These are phyloP conservation scores for Jordanella pulchra DNA, from an alignment of 2,797 vertebrate species.

Conservation along the genomic window DNA sequence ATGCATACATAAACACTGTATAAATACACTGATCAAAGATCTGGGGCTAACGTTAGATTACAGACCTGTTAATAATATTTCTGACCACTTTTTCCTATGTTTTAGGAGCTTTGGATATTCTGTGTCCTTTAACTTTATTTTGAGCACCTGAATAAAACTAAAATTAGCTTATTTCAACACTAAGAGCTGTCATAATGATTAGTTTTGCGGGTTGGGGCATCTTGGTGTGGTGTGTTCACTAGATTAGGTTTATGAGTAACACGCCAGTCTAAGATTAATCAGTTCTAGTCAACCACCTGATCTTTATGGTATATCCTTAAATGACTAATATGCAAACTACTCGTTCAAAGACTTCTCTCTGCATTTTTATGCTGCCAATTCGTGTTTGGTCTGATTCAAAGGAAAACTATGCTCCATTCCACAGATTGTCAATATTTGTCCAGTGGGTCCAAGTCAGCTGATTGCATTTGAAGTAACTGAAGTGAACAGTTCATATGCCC, in stretches of 20 bases:
- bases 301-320: background rate
- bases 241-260: background rate
- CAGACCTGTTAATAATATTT: background rate
- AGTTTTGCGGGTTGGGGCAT: background rate
- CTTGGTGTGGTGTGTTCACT: background rate
- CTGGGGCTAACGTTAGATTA: background rate
- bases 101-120: background rate
- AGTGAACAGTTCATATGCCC: constrained; percentile 29
- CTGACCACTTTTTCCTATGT: background rate
- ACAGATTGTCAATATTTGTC: constrained; percentile 48
- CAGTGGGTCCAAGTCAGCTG: constrained; percentile 24
- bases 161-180: background rate
- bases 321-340: constrained; percentile 25
- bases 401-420: constrained; percentile 16
- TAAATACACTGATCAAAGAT: background rate
- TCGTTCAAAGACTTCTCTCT: constrained; percentile 41
- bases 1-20: constrained; percentile 13
- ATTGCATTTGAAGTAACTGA: constrained; percentile 11
- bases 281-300: background rate
- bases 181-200: background rate
- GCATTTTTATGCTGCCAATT: constrained; percentile 26
- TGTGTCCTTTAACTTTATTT: background rate
- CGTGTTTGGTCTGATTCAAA: constrained; percentile 26
- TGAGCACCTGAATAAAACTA: background rate
- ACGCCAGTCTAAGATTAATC: background rate